Evolutionary conservation across 2,888 invertebrate species (phyloP), one percentile per base, ranked within the genome.

Genomic region (Morpho achilles): DNA sequence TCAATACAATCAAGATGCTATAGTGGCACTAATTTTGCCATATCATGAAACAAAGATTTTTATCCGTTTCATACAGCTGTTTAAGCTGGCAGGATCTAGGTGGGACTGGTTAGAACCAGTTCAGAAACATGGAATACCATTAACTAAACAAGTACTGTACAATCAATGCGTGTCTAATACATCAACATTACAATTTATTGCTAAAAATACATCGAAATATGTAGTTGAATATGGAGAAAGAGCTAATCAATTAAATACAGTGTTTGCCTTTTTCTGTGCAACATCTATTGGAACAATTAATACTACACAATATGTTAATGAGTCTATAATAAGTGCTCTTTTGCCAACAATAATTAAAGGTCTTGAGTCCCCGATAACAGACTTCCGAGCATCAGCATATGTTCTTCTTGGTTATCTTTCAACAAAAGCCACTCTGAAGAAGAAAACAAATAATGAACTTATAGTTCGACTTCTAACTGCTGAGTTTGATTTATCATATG

Each of bases 41-140:
- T 99, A 98, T 78, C 98, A 99, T 80, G 97, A 98, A 73, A 97
- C 97, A 0, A 95, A 95, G 67, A 94, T 96, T 63, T 99, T 99
- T 86, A 94, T 96, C 0, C 85, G 93, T 70, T 93, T 97, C 52
- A 77, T 99, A 1, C 96, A 98, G 79, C 87, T 97, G 0, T 76
- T 96, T 69, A 91, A 94, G 55, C 77, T 98, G 8, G 91, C 91
- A 22, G 84, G 92, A 7, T 70, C 78, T 0, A 89, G 92, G 59
- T 98, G 96, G 96, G 85, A 91, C 65, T 98, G 97, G 95, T 80
- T 99, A 40, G 80, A 91, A 40, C 89, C 93, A 0, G 76, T 96
- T 3, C 95, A 96, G 76, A 95, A 95, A 74, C 91, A 94, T 8
- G 96, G 97, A 1, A 84, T 95, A 7, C 93, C 95, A 0, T 81